These are phyloP conservation scores for Chrysemys picta DNA, from an alignment of 2,113 vertebrate genomes.

Conservation along the genomic window DNA sequence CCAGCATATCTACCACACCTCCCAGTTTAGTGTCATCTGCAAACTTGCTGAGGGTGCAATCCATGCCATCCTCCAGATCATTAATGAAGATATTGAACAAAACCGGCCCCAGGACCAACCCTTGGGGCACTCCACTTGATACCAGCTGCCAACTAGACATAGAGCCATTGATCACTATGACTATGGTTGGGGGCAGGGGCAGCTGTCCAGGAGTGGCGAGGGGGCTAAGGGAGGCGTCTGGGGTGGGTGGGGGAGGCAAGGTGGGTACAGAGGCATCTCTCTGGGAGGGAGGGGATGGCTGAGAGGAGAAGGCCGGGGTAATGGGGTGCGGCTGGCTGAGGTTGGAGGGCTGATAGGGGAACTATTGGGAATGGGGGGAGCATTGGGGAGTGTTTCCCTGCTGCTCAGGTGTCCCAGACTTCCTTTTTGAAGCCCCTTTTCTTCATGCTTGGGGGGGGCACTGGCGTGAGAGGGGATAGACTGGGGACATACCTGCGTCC, in stretches of 20 bases:
- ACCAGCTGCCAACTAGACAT: no score
- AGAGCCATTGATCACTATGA: no score
- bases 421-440: neutral
- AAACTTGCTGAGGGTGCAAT: no score
- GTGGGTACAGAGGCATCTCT: neutral
- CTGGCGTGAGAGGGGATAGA: neutral
- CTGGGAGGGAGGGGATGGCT: neutral
- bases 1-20: no score
- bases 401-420: no score
- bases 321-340: neutral
- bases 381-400: neutral
- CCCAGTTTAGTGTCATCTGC: no score
- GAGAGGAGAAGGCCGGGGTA: neutral
- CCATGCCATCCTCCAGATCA: no score
- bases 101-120: no score
- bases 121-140: no score
- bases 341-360: neutral
- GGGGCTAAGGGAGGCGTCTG: neutral
- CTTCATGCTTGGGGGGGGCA: neutral
- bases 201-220: neutral
- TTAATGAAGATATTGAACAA: no score
- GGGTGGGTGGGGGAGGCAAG: neutral
- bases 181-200: neutral
- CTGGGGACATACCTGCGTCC: neutral
- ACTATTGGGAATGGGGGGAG: neutral